Conservation (phyloP, 92 coral and sea anemone genomes). For the Porites divaricata region DNA sequence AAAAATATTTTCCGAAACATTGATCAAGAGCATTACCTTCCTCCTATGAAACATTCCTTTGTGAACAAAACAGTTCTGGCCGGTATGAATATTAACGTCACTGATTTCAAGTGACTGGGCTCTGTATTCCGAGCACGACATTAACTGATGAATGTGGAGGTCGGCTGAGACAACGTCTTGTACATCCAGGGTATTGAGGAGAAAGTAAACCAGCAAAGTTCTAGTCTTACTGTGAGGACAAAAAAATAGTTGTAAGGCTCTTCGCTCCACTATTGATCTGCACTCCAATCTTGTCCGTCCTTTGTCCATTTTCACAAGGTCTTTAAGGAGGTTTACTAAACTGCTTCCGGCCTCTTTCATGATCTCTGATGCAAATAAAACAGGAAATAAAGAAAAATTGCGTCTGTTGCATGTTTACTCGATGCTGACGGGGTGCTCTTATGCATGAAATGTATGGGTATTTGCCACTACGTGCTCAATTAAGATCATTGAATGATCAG, state of each 20-base stretch:
- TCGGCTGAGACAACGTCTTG: not conserved
- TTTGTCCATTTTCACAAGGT: not conserved
- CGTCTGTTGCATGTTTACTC: no score
- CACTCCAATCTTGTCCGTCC: not conserved
- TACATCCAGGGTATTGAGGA: not conserved
- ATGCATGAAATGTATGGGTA: not conserved
- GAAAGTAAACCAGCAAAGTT: not conserved
- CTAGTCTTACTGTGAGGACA: not conserved
- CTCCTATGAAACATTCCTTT: slow-evolving; percentile 16
- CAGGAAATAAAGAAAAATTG: not conserved
- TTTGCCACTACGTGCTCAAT: no score
- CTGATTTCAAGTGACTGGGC: slow-evolving; percentile 11
- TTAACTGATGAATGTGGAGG: not conserved
- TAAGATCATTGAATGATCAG: no score
- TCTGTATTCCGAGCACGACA: not conserved
- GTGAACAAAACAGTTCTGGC: not conserved
- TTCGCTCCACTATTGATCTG: not conserved
- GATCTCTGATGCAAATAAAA: not conserved
- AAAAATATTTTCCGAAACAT: no score
- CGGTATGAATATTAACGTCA: not conserved
- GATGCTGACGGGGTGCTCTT: not conserved
- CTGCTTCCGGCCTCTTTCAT: slow-evolving; percentile 8
- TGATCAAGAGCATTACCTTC: not conserved
- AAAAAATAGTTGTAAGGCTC: not conserved
- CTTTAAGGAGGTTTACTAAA: slow-evolving; percentile 3